These are phyloP conservation scores for Chlamydotis undulata DNA, from an alignment of 2,113 vertebrate species.

Conservation along the genomic window DNA sequence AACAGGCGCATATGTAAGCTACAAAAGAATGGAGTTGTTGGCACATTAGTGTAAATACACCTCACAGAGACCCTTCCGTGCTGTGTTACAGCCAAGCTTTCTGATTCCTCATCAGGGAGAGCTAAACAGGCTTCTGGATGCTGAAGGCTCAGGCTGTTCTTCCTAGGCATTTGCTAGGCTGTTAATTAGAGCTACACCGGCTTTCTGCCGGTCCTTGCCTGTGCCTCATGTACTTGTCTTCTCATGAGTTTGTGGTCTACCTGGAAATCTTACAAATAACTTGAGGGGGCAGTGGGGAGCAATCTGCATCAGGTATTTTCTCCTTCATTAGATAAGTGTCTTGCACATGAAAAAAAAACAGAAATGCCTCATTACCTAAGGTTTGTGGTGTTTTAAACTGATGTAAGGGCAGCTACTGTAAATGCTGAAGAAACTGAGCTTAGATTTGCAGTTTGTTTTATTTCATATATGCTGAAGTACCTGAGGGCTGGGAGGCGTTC, in stretches of 20 bases:
- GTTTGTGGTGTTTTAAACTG: background rate
- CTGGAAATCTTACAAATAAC: conserved; percentile 27
- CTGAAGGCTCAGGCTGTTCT: background rate
- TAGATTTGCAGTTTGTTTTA: background rate
- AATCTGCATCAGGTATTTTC: background rate
- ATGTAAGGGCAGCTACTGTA: background rate
- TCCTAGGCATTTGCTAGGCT: background rate
- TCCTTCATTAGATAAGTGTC: background rate
- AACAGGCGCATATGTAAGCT: background rate
- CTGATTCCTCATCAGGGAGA: background rate
- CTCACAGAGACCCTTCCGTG: background rate
- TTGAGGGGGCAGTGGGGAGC: background rate
- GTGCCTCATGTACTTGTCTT: background rate
- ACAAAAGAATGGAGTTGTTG: background rate
- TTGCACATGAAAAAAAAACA: background rate
- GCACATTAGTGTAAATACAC: background rate
- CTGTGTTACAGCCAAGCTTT: background rate
- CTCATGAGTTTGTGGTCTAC: conserved; percentile 45
- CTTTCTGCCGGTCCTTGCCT: conserved; percentile 12
- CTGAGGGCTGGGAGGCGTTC: background rate
- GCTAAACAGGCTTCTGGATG: background rate
- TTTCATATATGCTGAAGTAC: background rate
- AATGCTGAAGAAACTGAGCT: background rate
- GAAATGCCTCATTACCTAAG: background rate
- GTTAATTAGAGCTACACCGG: conserved; percentile 29